phyloP scores from a whole-genome alignment of 2,113 vertebrate genomes.

The Gopherus evgoodei region DNA sequence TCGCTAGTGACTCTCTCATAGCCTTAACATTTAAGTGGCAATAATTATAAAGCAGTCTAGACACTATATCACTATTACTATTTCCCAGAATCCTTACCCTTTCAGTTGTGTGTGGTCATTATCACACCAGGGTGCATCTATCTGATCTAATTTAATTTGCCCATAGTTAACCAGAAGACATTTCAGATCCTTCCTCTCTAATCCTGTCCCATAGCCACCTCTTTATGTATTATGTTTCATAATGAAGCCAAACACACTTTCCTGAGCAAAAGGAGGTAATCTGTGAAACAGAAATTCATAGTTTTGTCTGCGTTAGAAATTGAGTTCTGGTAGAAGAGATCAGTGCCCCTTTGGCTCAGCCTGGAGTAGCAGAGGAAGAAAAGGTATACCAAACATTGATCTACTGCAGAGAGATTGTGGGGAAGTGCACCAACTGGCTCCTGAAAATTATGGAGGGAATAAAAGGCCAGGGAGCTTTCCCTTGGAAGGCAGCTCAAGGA shows the following conservation, averaged over 20 bases:
- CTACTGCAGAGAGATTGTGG: not conserved
- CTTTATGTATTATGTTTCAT: accelerated
- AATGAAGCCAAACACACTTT: not conserved
- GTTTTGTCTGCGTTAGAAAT: not conserved
- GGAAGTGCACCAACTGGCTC: not conserved
- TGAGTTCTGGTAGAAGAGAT: not conserved
- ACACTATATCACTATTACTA: not conserved
- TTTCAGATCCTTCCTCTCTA: not conserved
- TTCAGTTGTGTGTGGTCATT: not conserved
- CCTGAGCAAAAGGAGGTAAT: not conserved
- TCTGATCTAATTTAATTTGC: not conserved
- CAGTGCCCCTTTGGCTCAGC: not conserved
- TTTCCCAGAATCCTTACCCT: not conserved
- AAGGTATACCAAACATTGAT: not conserved
- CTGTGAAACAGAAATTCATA: not conserved
- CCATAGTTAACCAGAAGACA: not conserved
- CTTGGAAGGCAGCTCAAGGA: not conserved
- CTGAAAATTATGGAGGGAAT: not conserved
- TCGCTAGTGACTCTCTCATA: not conserved
- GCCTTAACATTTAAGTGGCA: not conserved
- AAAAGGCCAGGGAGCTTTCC: not conserved
- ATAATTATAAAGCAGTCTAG: not conserved
- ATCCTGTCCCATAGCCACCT: not conserved
- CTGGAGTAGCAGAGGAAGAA: accelerated
- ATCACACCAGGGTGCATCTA: not conserved